Evolutionary conservation across 2,888 invertebrate genomes (phyloP).

Genomic region (Synanthedon tipuliformis): DNA sequence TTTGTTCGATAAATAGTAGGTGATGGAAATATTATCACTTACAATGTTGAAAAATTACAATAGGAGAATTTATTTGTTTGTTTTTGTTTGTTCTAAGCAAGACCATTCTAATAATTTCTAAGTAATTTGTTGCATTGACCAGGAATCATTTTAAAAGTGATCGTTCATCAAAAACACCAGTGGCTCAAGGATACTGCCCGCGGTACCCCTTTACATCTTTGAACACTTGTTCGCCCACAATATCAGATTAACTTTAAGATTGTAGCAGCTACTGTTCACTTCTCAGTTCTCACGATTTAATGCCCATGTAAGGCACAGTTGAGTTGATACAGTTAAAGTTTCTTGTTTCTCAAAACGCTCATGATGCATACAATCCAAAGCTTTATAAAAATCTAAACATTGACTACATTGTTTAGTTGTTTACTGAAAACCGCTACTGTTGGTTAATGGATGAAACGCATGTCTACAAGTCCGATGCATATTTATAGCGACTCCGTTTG

Average conservation of each 20-base stretch:
- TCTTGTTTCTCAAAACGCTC: slow-evolving; percentile 8
- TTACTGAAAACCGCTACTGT: slow-evolving; percentile 37
- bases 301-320: slow-evolving; percentile 13
- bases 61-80: too few relatives aligned
- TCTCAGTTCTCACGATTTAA: slow-evolving; percentile 15
- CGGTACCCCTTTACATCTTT: slow-evolving; percentile 36
- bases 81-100: too few relatives aligned
- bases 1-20: too few relatives aligned
- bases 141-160: neutral
- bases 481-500: slow-evolving; percentile 31
- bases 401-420: slow-evolving; percentile 34
- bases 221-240: slow-evolving; percentile 8
- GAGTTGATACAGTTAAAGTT: too few relatives aligned
- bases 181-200: slow-evolving; percentile 26
- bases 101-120: too few relatives aligned
- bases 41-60: too few relatives aligned
- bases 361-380: slow-evolving; percentile 14
- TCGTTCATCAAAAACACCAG: slow-evolving; percentile 16
- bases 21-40: too few relatives aligned
- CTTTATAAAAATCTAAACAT: slow-evolving; percentile 19
- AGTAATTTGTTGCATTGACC: too few relatives aligned
- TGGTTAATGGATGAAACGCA: slow-evolving; percentile 44
- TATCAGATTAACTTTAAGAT: slow-evolving; percentile 36
- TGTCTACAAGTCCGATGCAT: slow-evolving; percentile 32
- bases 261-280: slow-evolving; percentile 21